Evolutionary conservation across 2,797 vertebrate species (phyloP).

Genomic region (Gymnoscopelus braueri): DNA sequence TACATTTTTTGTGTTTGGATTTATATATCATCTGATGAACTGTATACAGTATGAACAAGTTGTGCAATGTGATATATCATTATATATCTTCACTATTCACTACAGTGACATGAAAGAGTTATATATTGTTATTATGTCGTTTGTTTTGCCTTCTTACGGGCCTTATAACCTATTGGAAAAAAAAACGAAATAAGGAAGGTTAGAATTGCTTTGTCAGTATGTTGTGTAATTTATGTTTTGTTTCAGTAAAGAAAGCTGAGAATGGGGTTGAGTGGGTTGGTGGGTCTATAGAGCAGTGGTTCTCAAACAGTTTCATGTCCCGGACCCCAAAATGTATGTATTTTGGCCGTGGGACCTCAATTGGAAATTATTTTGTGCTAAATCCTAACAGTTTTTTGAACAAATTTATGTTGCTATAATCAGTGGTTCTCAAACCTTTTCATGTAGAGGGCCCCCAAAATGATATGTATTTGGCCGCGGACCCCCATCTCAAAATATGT

Average conservation of each 20-base stretch:
- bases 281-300: constrained; percentile 66
- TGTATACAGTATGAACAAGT: constrained; percentile 73
- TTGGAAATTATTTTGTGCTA: too few relatives aligned
- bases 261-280: constrained; percentile 70
- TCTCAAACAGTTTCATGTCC: too few relatives aligned
- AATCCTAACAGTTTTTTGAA: too few relatives aligned
- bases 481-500: too few relatives aligned
- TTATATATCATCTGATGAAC: constrained; percentile 65
- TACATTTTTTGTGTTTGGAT: constrained; percentile 61
- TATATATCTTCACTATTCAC: constrained; percentile 75
- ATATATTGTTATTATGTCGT: constrained; percentile 75
- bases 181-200: constrained; percentile 53
- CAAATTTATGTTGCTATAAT: too few relatives aligned
- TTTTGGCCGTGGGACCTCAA: too few relatives aligned
- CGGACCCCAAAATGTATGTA: too few relatives aligned
- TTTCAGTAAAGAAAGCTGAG: constrained; percentile 75
- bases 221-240: constrained; percentile 75
- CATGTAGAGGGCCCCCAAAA: too few relatives aligned
- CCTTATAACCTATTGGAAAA: constrained; percentile 69
- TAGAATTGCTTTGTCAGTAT: constrained; percentile 71
- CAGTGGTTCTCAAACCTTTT: too few relatives aligned
- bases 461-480: too few relatives aligned
- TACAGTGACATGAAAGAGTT: constrained; percentile 72
- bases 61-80: constrained; percentile 78
- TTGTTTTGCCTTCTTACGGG: constrained; percentile 76